Conservation (phyloP, 1,140 invertebrate species). For the Papilio glaucus region DNA sequence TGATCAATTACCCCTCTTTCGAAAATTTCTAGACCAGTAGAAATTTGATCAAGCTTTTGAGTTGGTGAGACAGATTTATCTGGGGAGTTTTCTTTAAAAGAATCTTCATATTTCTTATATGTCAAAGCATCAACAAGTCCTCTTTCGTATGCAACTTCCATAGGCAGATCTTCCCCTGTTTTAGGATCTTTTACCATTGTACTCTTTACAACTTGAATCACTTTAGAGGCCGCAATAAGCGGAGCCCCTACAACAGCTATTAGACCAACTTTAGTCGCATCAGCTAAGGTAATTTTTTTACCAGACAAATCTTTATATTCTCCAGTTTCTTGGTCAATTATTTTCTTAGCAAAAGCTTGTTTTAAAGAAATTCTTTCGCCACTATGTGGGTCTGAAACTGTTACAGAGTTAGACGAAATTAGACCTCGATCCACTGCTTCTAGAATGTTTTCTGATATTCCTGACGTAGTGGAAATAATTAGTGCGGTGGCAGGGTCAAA, state of each 20-base stretch:
- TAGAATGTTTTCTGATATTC: constrained; percentile 88
- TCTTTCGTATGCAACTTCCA: constrained; percentile 91
- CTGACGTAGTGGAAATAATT: constrained; percentile 88
- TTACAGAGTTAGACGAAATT: constrained; percentile 87
- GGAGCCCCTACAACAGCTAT: constrained; percentile 89
- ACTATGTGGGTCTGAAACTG: constrained; percentile 89
- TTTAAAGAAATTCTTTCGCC: constrained; percentile 88
- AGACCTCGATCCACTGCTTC: constrained; percentile 87
- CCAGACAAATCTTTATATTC: constrained; percentile 87
- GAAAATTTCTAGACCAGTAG: constrained; percentile 89
- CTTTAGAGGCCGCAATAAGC: constrained; percentile 86
- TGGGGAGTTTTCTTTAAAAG: constrained; percentile 64
- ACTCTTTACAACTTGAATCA: constrained; percentile 80
- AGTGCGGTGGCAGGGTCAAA: constrained; percentile 90
- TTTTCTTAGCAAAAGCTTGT: constrained; percentile 90
- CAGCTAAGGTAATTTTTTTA: constrained; percentile 87
- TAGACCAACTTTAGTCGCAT: constrained; percentile 90
- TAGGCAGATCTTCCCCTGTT: constrained; percentile 89
- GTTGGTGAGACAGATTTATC: constrained; percentile 84
- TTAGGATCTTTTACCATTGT: constrained; percentile 90
- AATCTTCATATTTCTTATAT: constrained; percentile 84
- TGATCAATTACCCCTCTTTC: constrained; percentile 87
- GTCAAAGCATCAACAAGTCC: constrained; percentile 88
- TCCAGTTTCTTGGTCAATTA: constrained; percentile 89
- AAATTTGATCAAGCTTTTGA: constrained; percentile 73